These are phyloP conservation scores for Oryzaephilus surinamensis DNA, from an alignment of 1,140 invertebrate species.

Conservation along the genomic window DNA sequence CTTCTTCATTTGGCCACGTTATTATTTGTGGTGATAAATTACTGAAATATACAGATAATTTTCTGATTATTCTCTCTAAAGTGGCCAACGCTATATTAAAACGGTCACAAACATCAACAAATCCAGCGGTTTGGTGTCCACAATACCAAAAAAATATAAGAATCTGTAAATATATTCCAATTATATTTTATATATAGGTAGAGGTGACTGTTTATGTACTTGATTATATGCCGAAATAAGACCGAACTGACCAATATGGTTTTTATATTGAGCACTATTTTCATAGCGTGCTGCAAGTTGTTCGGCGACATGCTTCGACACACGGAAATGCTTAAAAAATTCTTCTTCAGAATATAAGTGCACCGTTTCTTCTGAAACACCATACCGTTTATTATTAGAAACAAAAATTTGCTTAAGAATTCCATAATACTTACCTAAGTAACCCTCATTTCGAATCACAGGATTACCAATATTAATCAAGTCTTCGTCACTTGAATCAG, in stretches of 20 bases:
- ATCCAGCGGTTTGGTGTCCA: conserved; percentile 26
- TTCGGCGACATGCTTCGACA: conserved; percentile 6
- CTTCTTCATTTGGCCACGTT: conserved; percentile 20
- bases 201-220: no score
- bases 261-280: conserved; percentile 7
- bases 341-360: conserved; percentile 5
- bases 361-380: conserved; percentile 13
- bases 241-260: conserved; percentile 9
- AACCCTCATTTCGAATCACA: no score
- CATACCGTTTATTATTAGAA: no score
- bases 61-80: conserved; percentile 21
- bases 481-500: no score
- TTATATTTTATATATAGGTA: no score
- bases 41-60: conserved; percentile 21
- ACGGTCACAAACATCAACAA: conserved; percentile 26
- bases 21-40: conserved; percentile 20
- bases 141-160: conserved; percentile 29
- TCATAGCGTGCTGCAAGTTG: conserved; percentile 6
- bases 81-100: conserved; percentile 26
- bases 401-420: no score
- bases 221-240: no score
- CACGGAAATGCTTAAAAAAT: conserved; percentile 16
- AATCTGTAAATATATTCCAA: conserved; percentile 12
- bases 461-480: no score
- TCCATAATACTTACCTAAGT: no score